These are phyloP conservation scores for Amitus sp. DNA, from an alignment of 2,888 invertebrate genomes.

Conservation along the genomic window DNA sequence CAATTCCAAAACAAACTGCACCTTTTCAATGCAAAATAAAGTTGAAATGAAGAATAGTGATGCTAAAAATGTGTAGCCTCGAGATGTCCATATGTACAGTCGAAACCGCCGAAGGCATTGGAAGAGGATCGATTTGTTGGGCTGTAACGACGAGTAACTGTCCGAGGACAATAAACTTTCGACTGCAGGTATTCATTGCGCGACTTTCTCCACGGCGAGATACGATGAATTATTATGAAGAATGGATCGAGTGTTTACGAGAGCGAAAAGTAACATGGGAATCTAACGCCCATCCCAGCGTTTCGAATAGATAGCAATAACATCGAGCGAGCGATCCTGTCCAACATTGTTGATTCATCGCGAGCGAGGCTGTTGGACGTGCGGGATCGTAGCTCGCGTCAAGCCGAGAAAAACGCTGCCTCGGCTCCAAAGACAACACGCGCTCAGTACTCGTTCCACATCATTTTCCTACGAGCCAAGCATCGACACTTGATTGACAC, in stretches of 20 bases:
- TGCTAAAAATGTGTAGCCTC: too few relatives aligned
- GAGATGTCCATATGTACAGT: too few relatives aligned
- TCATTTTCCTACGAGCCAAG: conserved; percentile 31
- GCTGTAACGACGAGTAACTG: conserved; percentile 38
- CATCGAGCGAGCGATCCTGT: conserved; percentile 20
- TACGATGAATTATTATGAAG: too few relatives aligned
- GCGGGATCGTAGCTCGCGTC: conserved; percentile 23
- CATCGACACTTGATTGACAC: conserved; percentile 40
- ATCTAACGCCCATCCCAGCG: not conserved
- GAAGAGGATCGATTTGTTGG: conserved; percentile 42
- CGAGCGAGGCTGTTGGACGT: conserved; percentile 31
- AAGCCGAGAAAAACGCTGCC: conserved; percentile 28
- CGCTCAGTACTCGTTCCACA: conserved; percentile 34
- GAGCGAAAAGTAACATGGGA: not conserved
- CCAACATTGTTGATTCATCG: conserved; percentile 33
- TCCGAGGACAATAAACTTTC: conserved; percentile 30
- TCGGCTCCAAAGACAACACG: conserved; percentile 36
- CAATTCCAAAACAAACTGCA: too few relatives aligned
- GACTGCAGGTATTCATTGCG: too few relatives aligned
- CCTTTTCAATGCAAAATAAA: too few relatives aligned
- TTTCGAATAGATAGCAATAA: conserved; percentile 24
- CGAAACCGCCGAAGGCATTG: too few relatives aligned
- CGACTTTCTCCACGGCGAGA: not conserved
- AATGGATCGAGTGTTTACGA: too few relatives aligned
- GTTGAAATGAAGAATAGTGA: too few relatives aligned